A percentile compares a stretch with the other conserved stretches of the same genome.
Conservation (phyloP, 2,797 vertebrate genomes). For the Pseudochaenichthys georgianus region DNA sequence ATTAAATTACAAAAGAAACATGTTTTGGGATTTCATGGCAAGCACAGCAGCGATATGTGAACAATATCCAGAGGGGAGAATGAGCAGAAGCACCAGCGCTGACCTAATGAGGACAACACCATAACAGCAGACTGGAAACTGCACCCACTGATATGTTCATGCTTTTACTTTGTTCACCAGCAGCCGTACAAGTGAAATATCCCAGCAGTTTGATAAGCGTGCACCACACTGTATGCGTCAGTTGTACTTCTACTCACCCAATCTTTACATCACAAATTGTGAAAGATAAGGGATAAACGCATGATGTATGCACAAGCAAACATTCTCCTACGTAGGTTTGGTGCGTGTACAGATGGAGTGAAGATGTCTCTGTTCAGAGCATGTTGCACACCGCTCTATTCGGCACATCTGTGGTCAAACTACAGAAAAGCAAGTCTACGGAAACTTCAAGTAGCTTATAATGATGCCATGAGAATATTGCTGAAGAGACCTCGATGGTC, state of each 20-base stretch:
- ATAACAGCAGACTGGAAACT: conserved; percentile 31
- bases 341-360: too few relatives aligned
- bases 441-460: too few relatives aligned
- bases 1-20: conserved; percentile 61
- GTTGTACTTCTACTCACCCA: not conserved
- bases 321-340: too few relatives aligned
- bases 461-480: too few relatives aligned
- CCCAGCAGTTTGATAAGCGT: not conserved
- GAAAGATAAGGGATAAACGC: not conserved
- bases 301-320: too few relatives aligned
- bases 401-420: too few relatives aligned
- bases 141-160: conserved; percentile 13
- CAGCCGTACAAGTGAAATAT: conserved; percentile 21
- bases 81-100: conserved; percentile 31
- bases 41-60: conserved; percentile 49
- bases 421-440: too few relatives aligned
- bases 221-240: not conserved
- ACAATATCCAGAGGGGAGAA: conserved; percentile 68
- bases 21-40: conserved; percentile 57
- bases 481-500: too few relatives aligned
- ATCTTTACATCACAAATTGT: not conserved
- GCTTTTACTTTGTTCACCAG: conserved; percentile 16
- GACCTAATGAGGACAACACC: conserved; percentile 69
- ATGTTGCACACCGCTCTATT: too few relatives aligned
- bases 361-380: too few relatives aligned